Evolutionary conservation across 2,113 vertebrate genomes (phyloP).

Genomic region (Macrotus californicus): DNA sequence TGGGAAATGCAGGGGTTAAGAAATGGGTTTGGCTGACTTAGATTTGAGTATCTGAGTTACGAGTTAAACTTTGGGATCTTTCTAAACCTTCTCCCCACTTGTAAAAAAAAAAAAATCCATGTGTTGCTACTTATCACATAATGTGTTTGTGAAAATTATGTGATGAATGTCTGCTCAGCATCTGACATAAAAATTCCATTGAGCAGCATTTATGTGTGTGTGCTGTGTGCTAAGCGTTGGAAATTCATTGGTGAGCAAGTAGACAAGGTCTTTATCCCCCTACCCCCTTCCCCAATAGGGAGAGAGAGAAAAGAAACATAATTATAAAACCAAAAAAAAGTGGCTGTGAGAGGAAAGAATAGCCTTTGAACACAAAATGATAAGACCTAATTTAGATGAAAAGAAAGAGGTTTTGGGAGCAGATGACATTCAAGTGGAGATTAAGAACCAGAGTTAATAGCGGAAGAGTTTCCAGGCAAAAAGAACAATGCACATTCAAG

Average conservation of each 20-base stretch:
- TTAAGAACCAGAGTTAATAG: neutral
- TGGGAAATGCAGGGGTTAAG: neutral
- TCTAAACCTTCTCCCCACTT: neutral
- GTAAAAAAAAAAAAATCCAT: neutral
- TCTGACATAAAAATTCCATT: neutral
- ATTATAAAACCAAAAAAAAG: neutral
- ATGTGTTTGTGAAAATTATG: neutral
- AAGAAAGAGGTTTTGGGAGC: neutral
- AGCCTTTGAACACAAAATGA: neutral
- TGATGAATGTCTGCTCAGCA: neutral
- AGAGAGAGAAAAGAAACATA: neutral
- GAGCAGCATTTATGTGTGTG: neutral
- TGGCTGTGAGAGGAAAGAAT: neutral
- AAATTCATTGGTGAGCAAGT: neutral
- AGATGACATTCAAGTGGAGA: neutral
- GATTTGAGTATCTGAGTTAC: neutral
- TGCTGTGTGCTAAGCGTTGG: neutral
- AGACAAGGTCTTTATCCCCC: neutral
- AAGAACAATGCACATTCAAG: neutral
- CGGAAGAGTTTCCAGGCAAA: neutral
- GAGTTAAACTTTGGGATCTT: neutral
- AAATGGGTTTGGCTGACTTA: neutral
- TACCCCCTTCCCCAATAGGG: neutral
- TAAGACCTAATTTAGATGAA: neutral
- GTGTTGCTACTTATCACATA: neutral